Evolutionary conservation across 2,113 vertebrate genomes (phyloP), one percentile per base, ranked within the genome.

Genomic region (Caranx ignobilis): DNA sequence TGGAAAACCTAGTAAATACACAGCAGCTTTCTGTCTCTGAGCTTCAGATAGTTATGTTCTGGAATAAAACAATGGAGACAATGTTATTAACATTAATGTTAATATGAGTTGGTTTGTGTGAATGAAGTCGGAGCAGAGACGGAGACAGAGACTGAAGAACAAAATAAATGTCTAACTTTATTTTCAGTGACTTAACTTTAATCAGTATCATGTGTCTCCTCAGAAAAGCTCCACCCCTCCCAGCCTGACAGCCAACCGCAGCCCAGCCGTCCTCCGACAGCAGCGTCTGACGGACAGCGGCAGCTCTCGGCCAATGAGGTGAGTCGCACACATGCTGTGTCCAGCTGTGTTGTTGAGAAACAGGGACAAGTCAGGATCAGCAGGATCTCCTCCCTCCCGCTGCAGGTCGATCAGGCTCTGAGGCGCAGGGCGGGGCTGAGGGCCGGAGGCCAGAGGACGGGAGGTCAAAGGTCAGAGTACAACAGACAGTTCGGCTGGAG

Each of bases 401-500:
- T 32, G 16, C 64, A 88, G 87, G 55, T 62, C 0, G 61, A 85
- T 8, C 71, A 37, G 0, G 83, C 18, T 62, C 66, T 83, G 66
- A 21, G 43, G 11, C 15, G 70, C 77, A 85, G 31, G 82, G 76
- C 37, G 7, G 88, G 86, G 50, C 74, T 82, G 0, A 87, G 19
- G 72, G 52, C 60, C 0, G 37, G 19, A 54, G 73, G 74, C 74
- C 81, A 85, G 48, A 84, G 80, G 68, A 66, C 75, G 43, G 71
- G 54, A 61, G n/a, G 19, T 76, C 84, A 84, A 0, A 55, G 47
- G 66, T 84, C 91, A 48, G 90, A 91, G 69, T 90, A 91, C 56
- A 55, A 66, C 81, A 72, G 74, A 50, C 86, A 91, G 81, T 90
- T 85, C 50, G 32, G 71, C 63, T 77, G 78, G 64, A 90, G 84